Conservation (phyloP, 2,113 vertebrate genomes). For the Coreoperca whiteheadi region DNA sequence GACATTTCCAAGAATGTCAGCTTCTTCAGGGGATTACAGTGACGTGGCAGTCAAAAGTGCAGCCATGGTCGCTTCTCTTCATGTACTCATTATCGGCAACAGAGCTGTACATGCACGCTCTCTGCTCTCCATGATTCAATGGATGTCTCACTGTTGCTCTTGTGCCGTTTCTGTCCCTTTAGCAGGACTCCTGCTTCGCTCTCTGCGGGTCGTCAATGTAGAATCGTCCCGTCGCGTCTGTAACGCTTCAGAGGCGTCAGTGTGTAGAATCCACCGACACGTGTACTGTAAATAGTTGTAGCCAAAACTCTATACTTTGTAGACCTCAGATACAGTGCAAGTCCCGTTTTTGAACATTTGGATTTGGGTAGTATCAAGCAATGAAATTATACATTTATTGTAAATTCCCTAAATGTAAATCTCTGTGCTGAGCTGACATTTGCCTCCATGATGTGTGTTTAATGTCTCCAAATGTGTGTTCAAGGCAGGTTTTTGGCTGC, state of each 20-base stretch:
- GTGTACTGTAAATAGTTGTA: conserved; percentile 56
- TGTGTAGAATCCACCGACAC: conserved; percentile 29
- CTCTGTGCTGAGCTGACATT: neutral
- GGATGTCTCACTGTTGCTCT: conserved; percentile 1
- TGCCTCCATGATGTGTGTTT: neutral
- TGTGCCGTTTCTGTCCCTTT: neutral
- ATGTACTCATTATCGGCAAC: neutral
- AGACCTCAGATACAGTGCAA: neutral
- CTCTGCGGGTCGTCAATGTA: neutral
- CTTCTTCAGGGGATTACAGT: conserved; percentile 63
- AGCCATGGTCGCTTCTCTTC: conserved; percentile 16
- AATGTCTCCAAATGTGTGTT: neutral
- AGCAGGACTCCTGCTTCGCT: neutral
- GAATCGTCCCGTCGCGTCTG: neutral
- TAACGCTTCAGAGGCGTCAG: neutral
- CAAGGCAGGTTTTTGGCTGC: neutral
- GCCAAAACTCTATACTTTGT: conserved; percentile 8
- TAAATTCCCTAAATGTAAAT: neutral
- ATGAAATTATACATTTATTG: neutral
- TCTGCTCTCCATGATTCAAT: neutral
- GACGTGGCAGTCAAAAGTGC: conserved; percentile 4
- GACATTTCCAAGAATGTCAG: conserved; percentile 53
- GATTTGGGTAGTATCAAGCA: neutral
- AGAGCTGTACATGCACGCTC: neutral
- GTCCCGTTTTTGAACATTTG: conserved; percentile 10